Evolutionary conservation across 2,888 invertebrate genomes (phyloP), one percentile per base, ranked within the genome.

Genomic region (Chouioia cunea): DNA sequence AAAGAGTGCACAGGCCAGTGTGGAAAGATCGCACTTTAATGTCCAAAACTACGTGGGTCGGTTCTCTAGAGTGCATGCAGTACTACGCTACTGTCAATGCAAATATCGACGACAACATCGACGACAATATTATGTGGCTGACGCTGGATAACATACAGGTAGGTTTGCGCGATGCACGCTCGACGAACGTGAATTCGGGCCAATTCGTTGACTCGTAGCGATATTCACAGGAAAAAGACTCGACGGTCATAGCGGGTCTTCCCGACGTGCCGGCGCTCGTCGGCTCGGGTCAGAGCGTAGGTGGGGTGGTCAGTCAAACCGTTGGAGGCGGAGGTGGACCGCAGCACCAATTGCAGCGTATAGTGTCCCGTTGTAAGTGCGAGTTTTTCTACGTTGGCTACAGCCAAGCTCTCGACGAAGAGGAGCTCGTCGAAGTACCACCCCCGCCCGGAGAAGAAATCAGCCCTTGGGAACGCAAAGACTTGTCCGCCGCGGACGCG

Each of bases 71-170:
- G 82, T 97, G 98, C 86, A 97, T 99, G 97, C 99, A 99, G 90
- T 99, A 99, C 88, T 99, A 99, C 88, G 99, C 99, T 14, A 99
- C 99, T 10, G 97, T 99, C 58, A 94, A 93, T 83, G 95, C 94
- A 1, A 85, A 85, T 57, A 84, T 84, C 8, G 84, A 85, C 52
- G 85, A 85, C 23, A 83, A 83, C 66, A 83, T 86, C 77, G 77
- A 88, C 89, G 95, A 96, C 79, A 95, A 97, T 86, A 97, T 99
- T 77, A 95, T 97, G 89, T 99, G 99, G 99, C 88, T 99, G 77
- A 94, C 94, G 0, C 91, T 96, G 54, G 97, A 97, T 78, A 96
- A 97, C 83, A 97, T 97, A 72, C 96, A 96, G 79, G 90, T 83
- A 76, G 36, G 14, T 43, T 0, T 46, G n/a, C n/a, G n/a, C n/a